A percentile compares a stretch with the other conserved stretches of the same genome.
These are phyloP conservation scores for Himantopus leucocephalus DNA, from an alignment of 2,113 vertebrate species.

Conservation along the genomic window DNA sequence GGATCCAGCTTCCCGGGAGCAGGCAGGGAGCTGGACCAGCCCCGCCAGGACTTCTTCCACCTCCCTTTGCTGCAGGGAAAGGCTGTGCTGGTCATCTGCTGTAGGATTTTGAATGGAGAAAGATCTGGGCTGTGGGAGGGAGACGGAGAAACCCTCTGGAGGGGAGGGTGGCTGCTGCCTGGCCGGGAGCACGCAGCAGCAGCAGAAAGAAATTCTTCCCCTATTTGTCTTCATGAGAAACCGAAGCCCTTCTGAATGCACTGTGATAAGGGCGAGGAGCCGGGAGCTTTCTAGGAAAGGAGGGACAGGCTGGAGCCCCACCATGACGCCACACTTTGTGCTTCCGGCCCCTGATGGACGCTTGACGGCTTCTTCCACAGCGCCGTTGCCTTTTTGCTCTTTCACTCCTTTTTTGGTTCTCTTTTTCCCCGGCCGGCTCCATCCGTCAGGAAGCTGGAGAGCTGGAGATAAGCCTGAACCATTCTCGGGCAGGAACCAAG, in stretches of 20 bases:
- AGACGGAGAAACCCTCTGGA: neutral
- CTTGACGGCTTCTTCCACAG: neutral
- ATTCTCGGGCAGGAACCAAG: neutral
- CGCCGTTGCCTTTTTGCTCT: neutral
- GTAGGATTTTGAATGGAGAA: neutral
- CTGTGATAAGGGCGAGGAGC: neutral
- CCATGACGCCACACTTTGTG: neutral
- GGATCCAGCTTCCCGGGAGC: neutral
- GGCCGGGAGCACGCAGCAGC: neutral
- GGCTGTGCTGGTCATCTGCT: neutral
- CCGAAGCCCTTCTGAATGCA: neutral
- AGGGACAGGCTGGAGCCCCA: neutral
- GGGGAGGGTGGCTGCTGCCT: neutral
- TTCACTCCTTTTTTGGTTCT: conserved; percentile 47
- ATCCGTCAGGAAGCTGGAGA: neutral
- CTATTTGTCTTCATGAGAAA: conserved; percentile 1
- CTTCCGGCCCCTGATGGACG: neutral
- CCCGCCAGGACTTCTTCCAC: neutral
- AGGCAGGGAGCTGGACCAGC: neutral
- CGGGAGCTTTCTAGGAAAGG: conserved; percentile 4
- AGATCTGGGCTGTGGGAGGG: neutral
- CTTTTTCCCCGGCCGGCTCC: fast-evolving
- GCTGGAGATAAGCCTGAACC: conserved; percentile 12
- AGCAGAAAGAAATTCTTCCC: neutral
- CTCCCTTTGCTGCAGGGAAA: neutral